Evolutionary conservation across 2,113 vertebrate species (phyloP).

Genomic region (Xenopus laevis): DNA sequence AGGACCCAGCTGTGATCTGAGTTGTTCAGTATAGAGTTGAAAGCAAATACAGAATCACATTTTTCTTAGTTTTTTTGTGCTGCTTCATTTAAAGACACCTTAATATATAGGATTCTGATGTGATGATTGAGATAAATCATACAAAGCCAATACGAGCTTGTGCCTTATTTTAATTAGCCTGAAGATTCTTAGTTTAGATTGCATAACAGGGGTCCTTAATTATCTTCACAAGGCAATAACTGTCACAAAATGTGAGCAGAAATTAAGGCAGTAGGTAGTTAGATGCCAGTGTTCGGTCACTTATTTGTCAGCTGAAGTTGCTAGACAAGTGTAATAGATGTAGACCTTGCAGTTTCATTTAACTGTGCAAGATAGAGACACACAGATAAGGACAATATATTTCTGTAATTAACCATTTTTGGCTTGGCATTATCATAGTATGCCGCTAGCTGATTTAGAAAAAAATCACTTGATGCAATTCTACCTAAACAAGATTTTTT

Average conservation of each 20-base stretch:
- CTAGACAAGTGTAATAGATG: conserved; percentile 16
- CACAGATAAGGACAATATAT: neutral
- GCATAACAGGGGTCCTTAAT: conserved; percentile 55
- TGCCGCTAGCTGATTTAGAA: too few species aligned
- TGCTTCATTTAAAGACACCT: too few species aligned
- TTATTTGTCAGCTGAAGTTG: conserved; percentile 43
- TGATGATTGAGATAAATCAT: conserved; percentile 4
- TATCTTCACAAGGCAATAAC: conserved; percentile 60
- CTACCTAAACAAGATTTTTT: too few species aligned
- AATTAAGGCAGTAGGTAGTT: conserved; percentile 53
- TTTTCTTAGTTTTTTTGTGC: too few species aligned
- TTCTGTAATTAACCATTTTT: neutral
- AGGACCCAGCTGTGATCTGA: too few species aligned
- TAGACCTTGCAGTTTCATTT: neutral
- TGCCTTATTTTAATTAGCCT: conserved; percentile 62
- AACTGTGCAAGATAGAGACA: too few species aligned
- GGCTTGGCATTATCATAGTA: neutral
- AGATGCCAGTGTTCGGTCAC: conserved; percentile 56
- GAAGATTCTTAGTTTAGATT: conserved; percentile 53
- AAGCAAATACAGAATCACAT: too few species aligned
- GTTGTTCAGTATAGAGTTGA: too few species aligned
- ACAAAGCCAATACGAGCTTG: conserved; percentile 42
- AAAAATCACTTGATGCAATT: too few species aligned
- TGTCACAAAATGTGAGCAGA: conserved; percentile 54
- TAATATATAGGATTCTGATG: too few species aligned